phyloP scores from a whole-genome alignment of 2,888 invertebrate species.

The Diarsia mendica region DNA sequence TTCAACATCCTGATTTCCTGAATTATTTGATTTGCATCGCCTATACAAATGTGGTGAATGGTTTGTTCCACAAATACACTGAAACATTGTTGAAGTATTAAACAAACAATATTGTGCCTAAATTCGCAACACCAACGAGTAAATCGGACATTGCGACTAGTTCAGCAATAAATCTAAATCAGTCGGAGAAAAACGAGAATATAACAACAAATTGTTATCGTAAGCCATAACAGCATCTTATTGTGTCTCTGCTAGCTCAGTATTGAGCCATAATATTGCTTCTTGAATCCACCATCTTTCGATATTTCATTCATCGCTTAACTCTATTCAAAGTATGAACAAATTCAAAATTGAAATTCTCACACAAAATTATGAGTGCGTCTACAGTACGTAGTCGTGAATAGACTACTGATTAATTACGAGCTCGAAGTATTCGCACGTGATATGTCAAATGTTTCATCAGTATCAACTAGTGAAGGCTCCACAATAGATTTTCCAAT shows the following conservation, averaged over 20 bases:
- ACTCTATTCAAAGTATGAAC: slow-evolving; percentile 3
- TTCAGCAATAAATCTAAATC: slow-evolving; percentile 9
- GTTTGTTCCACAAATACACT: not conserved
- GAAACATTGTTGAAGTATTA: not conserved
- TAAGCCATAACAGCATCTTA: slow-evolving; percentile 22
- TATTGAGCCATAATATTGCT: slow-evolving; percentile 32
- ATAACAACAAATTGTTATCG: slow-evolving; percentile 12
- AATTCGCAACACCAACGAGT: not conserved
- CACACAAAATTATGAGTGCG: slow-evolving; percentile 64
- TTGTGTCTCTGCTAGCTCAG: not conserved
- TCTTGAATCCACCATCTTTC: slow-evolving; percentile 3
- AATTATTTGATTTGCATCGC: slow-evolving; percentile 32
- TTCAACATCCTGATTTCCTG: slow-evolving; percentile 22
- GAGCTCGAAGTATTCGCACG: slow-evolving; percentile 63
- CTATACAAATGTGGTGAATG: slow-evolving; percentile 2
- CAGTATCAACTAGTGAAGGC: slow-evolving; percentile 47
- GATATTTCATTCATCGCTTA: slow-evolving; percentile 10
- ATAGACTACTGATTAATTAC: slow-evolving; percentile 73
- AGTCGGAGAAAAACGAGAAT: not conserved
- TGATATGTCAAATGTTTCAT: slow-evolving; percentile 72
- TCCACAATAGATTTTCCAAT: slow-evolving; percentile 65
- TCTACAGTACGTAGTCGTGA: slow-evolving; percentile 69
- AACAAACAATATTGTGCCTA: not conserved
- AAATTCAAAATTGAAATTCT: slow-evolving; percentile 46
- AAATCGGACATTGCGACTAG: not conserved